Evolutionary conservation across 2,797 vertebrate genomes (phyloP).

Genomic region (Labroides dimidiatus): DNA sequence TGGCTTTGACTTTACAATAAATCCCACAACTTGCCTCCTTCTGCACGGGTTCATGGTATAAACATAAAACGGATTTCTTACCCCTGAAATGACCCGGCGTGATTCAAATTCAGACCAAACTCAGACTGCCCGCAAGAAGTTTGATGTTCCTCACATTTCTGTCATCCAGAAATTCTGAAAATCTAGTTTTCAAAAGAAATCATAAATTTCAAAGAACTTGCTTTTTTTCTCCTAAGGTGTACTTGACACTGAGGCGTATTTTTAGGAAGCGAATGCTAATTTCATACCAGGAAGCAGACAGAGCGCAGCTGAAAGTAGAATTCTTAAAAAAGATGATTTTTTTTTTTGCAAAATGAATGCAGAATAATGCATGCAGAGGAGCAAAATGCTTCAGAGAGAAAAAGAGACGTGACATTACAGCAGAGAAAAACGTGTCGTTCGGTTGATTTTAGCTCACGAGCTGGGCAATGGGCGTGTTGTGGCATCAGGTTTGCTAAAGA

Average conservation of each 20-base stretch:
- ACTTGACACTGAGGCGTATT: slow-evolving; percentile 13
- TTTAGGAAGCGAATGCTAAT: slow-evolving; percentile 47
- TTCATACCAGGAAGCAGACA: slow-evolving; percentile 40
- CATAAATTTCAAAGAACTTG: slow-evolving; percentile 9
- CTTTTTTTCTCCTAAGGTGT: slow-evolving; percentile 15
- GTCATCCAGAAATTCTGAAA: too few species aligned
- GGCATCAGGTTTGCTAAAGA: slow-evolving; percentile 59
- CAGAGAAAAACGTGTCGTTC: slow-evolving; percentile 18
- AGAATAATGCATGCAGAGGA: slow-evolving; percentile 39
- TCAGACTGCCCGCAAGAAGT: too few species aligned
- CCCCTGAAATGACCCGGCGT: too few species aligned
- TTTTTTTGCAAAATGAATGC: slow-evolving; percentile 52
- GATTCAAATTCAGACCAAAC: too few species aligned
- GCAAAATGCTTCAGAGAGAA: slow-evolving; percentile 51
- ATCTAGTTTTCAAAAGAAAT: not conserved
- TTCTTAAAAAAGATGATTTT: slow-evolving; percentile 42
- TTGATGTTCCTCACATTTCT: too few species aligned
- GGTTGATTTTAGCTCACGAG: slow-evolving; percentile 49
- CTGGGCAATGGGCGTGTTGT: slow-evolving; percentile 58
- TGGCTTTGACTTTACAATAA: too few species aligned
- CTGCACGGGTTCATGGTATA: too few species aligned
- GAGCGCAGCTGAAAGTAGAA: slow-evolving; percentile 21
- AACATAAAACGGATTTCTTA: too few species aligned
- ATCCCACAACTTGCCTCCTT: too few species aligned
- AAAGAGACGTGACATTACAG: slow-evolving; percentile 45